These are phyloP conservation scores for Lymantria monacha DNA, from an alignment of 2,888 invertebrate species.

Conservation along the genomic window DNA sequence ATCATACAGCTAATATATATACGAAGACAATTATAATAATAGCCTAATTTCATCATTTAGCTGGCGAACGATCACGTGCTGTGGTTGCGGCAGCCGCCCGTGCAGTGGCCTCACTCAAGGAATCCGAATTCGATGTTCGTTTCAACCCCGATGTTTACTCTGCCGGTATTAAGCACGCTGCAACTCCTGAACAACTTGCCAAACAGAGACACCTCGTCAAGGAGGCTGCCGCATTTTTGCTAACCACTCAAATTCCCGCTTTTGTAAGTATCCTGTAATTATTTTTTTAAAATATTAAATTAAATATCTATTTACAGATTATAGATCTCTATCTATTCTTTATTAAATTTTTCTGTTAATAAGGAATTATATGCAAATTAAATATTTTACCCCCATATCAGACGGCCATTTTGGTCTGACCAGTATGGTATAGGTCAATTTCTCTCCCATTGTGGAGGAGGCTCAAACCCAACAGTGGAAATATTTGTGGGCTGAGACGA, in stretches of 20 bases:
- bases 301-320: not conserved
- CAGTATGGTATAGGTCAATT: no score
- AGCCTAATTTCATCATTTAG: conserved; percentile 23
- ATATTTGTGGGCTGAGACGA: no score
- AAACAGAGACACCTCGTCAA: conserved; percentile 95
- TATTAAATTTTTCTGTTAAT: no score
- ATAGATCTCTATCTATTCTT: not conserved
- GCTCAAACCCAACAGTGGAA: no score
- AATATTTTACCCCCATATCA: no score
- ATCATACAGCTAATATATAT: no score
- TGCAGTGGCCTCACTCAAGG: conserved; percentile 96
- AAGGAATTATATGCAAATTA: no score
- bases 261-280: conserved; percentile 84
- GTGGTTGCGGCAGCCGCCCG: conserved; percentile 94
- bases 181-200: conserved; percentile 85
- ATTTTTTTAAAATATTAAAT: not conserved
- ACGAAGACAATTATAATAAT: no score
- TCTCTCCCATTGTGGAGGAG: no score
- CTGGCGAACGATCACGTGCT: conserved; percentile 92
- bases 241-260: conserved; percentile 96
- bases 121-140: conserved; percentile 97
- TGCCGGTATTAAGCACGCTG: conserved; percentile 93
- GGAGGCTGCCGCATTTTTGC: conserved; percentile 97
- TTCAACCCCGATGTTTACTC: conserved; percentile 99
- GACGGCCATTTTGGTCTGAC: no score